These are phyloP conservation scores for Paradoxurus hermaphroditus DNA, from an alignment of 2,113 vertebrate species.

Conservation along the genomic window DNA sequence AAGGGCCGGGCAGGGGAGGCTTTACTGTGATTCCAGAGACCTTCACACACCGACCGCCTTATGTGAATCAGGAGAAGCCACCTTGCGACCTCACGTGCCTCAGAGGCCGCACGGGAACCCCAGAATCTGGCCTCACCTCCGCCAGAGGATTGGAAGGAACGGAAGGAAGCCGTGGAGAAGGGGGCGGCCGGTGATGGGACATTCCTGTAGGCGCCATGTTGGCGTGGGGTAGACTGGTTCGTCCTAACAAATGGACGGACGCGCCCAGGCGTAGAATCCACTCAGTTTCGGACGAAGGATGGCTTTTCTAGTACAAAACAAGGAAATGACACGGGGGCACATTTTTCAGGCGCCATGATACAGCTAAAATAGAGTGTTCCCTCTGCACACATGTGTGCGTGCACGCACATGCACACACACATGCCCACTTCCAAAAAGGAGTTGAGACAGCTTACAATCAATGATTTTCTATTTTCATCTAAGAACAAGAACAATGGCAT, in stretches of 20 bases:
- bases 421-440: neutral
- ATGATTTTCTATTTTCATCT: neutral
- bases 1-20: neutral
- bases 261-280: neutral
- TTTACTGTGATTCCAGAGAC: neutral
- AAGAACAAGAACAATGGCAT: neutral
- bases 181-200: accelerated
- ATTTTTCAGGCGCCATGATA: neutral
- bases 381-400: neutral
- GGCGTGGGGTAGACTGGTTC: accelerated
- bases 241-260: neutral
- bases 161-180: neutral
- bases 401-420: neutral
- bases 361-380: neutral
- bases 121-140: neutral
- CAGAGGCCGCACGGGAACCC: neutral
- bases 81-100: accelerated
- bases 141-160: neutral
- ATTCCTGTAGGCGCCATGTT: neutral
- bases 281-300: neutral
- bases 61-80: neutral
- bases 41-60: neutral
- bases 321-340: neutral
- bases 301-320: neutral
- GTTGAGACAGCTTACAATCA: neutral